Evolutionary conservation across 2,113 vertebrate species (phyloP).

Genomic region (Salvelinus sp.): DNA sequence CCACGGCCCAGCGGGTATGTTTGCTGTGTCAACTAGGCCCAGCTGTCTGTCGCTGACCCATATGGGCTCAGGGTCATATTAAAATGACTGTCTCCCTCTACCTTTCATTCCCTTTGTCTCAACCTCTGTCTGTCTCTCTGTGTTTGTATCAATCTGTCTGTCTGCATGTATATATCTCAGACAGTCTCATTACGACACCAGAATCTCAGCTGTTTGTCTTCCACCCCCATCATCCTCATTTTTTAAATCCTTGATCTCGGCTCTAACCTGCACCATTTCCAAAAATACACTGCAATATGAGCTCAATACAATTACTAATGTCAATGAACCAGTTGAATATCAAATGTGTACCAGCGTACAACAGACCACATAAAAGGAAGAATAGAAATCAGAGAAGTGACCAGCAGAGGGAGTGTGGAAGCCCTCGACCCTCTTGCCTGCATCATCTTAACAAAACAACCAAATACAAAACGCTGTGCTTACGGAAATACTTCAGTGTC

Average conservation of each 20-base stretch:
- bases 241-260: background rate
- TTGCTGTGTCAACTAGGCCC: conserved; percentile 57
- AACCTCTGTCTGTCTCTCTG: background rate
- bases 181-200: background rate
- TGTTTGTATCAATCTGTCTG: background rate
- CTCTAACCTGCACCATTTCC: background rate
- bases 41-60: conserved; percentile 18
- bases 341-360: background rate
- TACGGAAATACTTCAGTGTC: conserved; percentile 97
- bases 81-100: background rate
- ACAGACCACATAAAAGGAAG: background rate
- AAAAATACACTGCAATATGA: background rate
- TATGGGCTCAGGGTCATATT: background rate
- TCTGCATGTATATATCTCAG: conserved; percentile 7
- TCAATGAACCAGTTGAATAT: background rate
- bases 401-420: background rate
- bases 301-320: background rate
- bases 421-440: too few species aligned
- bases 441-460: background rate
- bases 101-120: background rate
- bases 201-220: background rate
- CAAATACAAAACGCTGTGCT: conserved; percentile 63
- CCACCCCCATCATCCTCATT: background rate
- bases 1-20: conserved; percentile 28
- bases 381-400: background rate